Conservation (phyloP, 1,140 invertebrate species). For the Ladona fulva region DNA sequence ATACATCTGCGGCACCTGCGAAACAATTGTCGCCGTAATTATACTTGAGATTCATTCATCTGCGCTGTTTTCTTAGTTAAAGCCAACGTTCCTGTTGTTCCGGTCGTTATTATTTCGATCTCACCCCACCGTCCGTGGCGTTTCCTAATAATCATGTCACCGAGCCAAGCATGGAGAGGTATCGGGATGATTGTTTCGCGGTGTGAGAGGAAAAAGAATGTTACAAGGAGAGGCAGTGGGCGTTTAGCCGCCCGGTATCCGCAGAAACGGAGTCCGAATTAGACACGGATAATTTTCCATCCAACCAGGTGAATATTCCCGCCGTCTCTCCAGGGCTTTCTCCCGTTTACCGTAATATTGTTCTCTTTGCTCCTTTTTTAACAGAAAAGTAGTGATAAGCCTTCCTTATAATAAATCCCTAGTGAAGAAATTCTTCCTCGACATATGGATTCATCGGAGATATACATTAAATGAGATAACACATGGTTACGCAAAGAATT, state of each 20-base stretch:
- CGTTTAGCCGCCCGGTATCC: not conserved
- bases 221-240: not conserved
- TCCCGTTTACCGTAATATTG: too few relatives aligned
- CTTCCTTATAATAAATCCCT: too few relatives aligned
- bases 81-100: too few relatives aligned
- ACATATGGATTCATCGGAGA: too few relatives aligned
- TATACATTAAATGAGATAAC: too few relatives aligned
- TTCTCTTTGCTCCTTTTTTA: too few relatives aligned
- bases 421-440: too few relatives aligned
- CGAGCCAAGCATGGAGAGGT: not conserved
- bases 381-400: too few relatives aligned
- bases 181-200: not conserved
- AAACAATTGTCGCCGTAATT: not conserved
- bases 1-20: not conserved
- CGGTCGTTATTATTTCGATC: not conserved
- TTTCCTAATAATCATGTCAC: constrained; percentile 10
- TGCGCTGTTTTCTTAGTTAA: too few relatives aligned
- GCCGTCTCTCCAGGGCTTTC: too few relatives aligned
- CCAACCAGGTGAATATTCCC: not conserved
- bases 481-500: too few relatives aligned
- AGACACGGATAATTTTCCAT: not conserved
- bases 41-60: too few relatives aligned
- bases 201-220: not conserved
- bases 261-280: not conserved
- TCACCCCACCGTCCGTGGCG: not conserved